Base-by-base conservation (phyloP, 2,888 invertebrate species). In the Platycheirus rosarum region DNA sequence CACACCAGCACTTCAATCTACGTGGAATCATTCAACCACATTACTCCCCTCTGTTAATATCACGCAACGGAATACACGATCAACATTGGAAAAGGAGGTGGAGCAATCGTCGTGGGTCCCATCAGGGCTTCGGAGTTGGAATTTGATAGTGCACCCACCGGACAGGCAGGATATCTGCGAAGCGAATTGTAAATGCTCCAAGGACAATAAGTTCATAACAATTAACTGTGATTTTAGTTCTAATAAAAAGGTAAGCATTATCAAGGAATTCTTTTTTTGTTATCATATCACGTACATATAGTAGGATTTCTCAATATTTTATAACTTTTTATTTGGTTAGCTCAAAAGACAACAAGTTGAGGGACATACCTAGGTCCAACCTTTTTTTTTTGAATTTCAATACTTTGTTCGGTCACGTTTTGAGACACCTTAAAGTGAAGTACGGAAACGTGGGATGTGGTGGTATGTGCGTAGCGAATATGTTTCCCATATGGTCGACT, bases 151-250 rank as follows among this genome's bases (percentile, higher is more conserved):
- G 18, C 49, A 9, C n/a, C 55, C 63, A 49, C 26, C 75, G 29
- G 26, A 69, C 23, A 49, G 37, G 44, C 69, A 76, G 76, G 60
- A 75, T 84, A 75, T 84, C 55, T 84, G 79, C 70, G 71, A 68
- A 40, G 53, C 57, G 35, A 46, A 48, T 48, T 84, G 82, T 69
- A 63, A 69, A 40, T 84, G 82, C 46, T 51, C 37, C 23, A 73
- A 51, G 57, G 68, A 84, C 51, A 77, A 68, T 55, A 66, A 40
- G 57, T 77, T 77, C 20, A 63, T 76, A 51, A 73, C 73, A 44
- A 77, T 84, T 69, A 84, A 66, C 75, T 84, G 84, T 75, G 79
- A 84, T 84, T 84, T 84, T 75, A 78, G 73, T 71, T 44, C 63
- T 55, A 71, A 76, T 79, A 84, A 79, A 84, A 66, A 71, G 75